A percentile compares a stretch with the other conserved stretches of the same genome.
Conservation (phyloP, 1,140 invertebrate genomes). For the Pentalonia nigronervosa region DNA sequence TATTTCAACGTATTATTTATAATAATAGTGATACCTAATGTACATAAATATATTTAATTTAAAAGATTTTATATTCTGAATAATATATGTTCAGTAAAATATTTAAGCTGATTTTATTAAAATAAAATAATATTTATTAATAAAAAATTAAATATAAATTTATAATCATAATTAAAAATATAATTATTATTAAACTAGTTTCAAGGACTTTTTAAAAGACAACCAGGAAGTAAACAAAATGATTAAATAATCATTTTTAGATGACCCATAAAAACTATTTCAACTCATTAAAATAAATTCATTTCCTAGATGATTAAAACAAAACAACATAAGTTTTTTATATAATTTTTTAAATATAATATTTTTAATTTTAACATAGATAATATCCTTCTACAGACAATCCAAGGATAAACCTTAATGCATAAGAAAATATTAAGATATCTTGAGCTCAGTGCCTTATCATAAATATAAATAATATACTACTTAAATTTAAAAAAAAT, state of each 20-base stretch:
- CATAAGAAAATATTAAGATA: background rate
- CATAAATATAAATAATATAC: background rate
- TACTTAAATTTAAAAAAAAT: background rate
- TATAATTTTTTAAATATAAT: background rate
- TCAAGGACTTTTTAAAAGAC: background rate
- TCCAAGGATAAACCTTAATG: background rate
- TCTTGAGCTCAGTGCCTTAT: background rate
- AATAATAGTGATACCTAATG: too few relatives aligned
- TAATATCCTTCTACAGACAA: background rate
- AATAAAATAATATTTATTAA: background rate
- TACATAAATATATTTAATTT: too few relatives aligned
- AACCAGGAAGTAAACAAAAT: slow-evolving; percentile 22
- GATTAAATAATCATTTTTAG: slow-evolving; percentile 19
- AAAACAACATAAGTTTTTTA: background rate
- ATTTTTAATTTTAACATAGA: background rate
- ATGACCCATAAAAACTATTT: slow-evolving; percentile 37
- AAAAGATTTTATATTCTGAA: too few relatives aligned
- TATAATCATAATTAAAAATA: background rate
- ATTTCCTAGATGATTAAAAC: background rate
- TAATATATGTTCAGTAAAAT: background rate
- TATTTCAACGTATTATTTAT: too few relatives aligned
- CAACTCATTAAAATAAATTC: background rate
- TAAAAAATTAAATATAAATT: background rate
- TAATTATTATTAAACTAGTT: background rate
- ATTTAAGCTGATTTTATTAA: background rate